Evolutionary conservation across 92 coral and sea anemone species (phyloP), one percentile per base, ranked within the genome.

Genomic region (Nematostella vectensis): DNA sequence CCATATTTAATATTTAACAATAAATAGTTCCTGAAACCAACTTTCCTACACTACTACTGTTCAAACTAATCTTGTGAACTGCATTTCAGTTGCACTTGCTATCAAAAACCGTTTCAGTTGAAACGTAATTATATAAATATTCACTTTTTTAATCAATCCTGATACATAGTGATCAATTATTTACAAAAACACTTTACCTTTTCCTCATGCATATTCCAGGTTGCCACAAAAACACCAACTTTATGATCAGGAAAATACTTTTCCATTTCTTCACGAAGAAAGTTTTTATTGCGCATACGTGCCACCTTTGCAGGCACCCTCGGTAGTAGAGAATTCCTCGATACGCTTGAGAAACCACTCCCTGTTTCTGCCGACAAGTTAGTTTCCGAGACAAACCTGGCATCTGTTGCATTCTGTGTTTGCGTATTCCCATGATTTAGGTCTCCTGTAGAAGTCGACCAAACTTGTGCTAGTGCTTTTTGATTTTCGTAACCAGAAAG

Each of bases 131-230:
- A n/a, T n/a, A n/a, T n/a, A n/a, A n/a, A n/a, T n/a, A n/a, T n/a
- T n/a, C n/a, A n/a, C n/a, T n/a, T n/a, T n/a, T n/a, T n/a, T n/a
- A n/a, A n/a, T n/a, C n/a, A n/a, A n/a, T n/a, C n/a, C n/a, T n/a
- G n/a, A n/a, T n/a, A n/a, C n/a, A n/a, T n/a, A n/a, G n/a, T n/a
- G n/a, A n/a, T n/a, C n/a, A n/a, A n/a, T n/a, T n/a, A n/a, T n/a
- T n/a, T n/a, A n/a, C n/a, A n/a, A n/a, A n/a, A n/a, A n/a, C n/a
- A n/a, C 40, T 33, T 28, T 26, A 91, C 98, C 98, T 91, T 91
- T 62, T 91, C 98, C 47, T 88, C 98, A 33, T 91, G 98, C 98
- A 91, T 91, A 55, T 91, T 91, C 98, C 98, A 91, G 17, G 98
- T 91, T 57, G 88, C 91, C 17, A 91, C 79, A 74, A 91, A 91